Base-by-base conservation (phyloP, 2,888 invertebrate species). In the Agonopterix subpropinquella region DNA sequence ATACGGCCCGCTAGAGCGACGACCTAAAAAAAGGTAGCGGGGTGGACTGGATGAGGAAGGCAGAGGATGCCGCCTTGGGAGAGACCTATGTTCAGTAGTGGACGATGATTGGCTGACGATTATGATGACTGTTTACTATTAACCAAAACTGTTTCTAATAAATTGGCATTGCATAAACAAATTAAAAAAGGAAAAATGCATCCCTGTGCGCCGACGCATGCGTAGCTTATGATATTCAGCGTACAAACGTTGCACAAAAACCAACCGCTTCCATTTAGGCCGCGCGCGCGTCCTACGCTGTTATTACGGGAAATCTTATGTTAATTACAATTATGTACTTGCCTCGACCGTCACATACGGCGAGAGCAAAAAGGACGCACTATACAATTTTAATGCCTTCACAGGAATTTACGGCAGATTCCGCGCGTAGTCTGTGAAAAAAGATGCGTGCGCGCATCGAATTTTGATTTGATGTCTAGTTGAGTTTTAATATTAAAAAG, bases 271-370 rank as follows among this genome's bases (percentile, higher is more conserved):
- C 86, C 83, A 75, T 81, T 81, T 83, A 65, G 67, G 82, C 58
- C 53, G 64, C 64, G 71, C 71, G 73, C 77, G 76, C 78, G 76
- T 71, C 67, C 76, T 66, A 28, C 70, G 67, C 73, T 67, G 78
- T 71, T 81, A 80, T 84, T 85, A 81, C 85, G 81, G 82, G 80
- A 81, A 80, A 75, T 71, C 80, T 82, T 82, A 86, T 86, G 85
- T 81, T 86, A 83, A 86, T 85, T 83, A 70, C 67, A 72, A 72
- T 68, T 70, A 70, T 68, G 65, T 67, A 69, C 66, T 53, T 60
- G 57, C 52, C 28, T 11, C 41, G 57, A 64, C 65, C 73, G 68
- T 71, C 74, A 72, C 77, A 76, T 73, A 71, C 74, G 64, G 66
- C 64, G 65, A 63, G 46, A 48, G 54, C 76, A 84, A 84, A 84